Base-by-base conservation (phyloP, 2,888 invertebrate species). In the Tridacna crocea region DNA sequence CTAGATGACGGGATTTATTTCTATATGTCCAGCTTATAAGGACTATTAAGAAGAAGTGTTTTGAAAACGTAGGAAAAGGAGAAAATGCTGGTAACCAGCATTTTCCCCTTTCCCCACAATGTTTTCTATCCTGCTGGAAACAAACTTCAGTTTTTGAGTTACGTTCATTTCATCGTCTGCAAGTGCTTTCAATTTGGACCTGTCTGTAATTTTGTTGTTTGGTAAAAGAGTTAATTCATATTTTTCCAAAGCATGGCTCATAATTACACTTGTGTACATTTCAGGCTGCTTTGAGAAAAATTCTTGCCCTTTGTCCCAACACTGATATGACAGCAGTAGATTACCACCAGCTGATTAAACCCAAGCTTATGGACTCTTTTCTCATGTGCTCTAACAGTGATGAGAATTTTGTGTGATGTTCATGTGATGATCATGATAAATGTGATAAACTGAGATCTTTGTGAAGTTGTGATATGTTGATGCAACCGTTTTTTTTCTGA, bases 351-450 rank as follows among this genome's bases (percentile, higher is more conserved):
- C 95, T 97, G 93, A 96, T 97, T 77, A 96, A 96, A 92, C 97
- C 97, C 0, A 96, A 96, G 91, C 95, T 97, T 17, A 96, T 97
- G 95, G 97, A 97, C 92, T 97, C 97, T 0, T 96, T 97, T 88
- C 96, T 97, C 94, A 95, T 97, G 58, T 97, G 97, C 94, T 97
- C 97, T 0, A 96, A 97, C 46, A 96, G 96, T 89, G 96, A 97
- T 93, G 97, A 97, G 94, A 97, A 97, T 93, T 97, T 97, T 93
- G 97, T 97, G 63, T 97, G 89, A 91, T 72, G 36, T 47, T 27
- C n/a, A 8, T 36, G 36, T 36, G 36, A 8, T 36, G 36, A 36
- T 36, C 36, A 36, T 36, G 55, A 55, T 15, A 3, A 19, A 55
- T 19, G 55, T 55, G 55, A 55, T 55, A 55, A 55, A 19, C 19